These are phyloP conservation scores for Nemoura dubitans DNA, from an alignment of 2,888 invertebrate species.

Conservation along the genomic window DNA sequence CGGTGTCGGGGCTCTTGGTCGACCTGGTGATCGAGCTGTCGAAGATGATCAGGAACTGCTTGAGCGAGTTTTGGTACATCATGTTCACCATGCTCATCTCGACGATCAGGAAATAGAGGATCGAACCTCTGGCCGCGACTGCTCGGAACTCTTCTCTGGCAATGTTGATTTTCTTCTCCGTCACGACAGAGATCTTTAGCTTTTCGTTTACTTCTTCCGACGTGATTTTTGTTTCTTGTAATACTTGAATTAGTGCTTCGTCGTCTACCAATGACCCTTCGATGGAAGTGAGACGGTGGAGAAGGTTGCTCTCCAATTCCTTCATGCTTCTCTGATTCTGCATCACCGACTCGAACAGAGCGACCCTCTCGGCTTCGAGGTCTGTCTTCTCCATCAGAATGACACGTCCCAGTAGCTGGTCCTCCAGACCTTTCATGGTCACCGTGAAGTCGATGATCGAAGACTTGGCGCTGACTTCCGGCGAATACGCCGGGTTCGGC, in stretches of 20 bases:
- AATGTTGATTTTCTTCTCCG: constrained; percentile 91
- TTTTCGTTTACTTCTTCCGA: constrained; percentile 96
- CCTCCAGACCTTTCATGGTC: constrained; percentile 95
- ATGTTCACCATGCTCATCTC: constrained; percentile 97
- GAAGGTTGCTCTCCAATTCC: constrained; percentile 90
- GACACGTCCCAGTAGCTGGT: constrained; percentile 91
- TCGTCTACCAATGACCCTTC: constrained; percentile 93
- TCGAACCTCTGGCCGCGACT: constrained; percentile 93
- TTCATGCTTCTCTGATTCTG: constrained; percentile 96
- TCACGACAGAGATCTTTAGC: constrained; percentile 88
- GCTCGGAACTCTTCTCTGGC: constrained; percentile 96
- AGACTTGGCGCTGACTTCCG: constrained; percentile 95
- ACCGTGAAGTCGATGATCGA: constrained; percentile 98
- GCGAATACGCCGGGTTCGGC: constrained; percentile 95
- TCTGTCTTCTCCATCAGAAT: constrained; percentile 97
- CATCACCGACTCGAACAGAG: constrained; percentile 94
- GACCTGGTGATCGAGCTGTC: constrained; percentile 94
- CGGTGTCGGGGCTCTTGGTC: constrained; percentile 82
- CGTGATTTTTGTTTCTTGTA: constrained; percentile 86
- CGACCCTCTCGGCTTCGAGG: constrained; percentile 91
- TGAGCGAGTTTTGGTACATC: constrained; percentile 97
- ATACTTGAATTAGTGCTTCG: constrained; percentile 89
- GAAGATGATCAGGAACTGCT: constrained; percentile 92
- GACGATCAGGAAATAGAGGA: constrained; percentile 93
- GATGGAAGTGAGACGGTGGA: constrained; percentile 88